A percentile compares a stretch with the other conserved stretches of the same genome.
phyloP scores from a whole-genome alignment of 2,113 vertebrate genomes.

The Lepus europaeus region DNA sequence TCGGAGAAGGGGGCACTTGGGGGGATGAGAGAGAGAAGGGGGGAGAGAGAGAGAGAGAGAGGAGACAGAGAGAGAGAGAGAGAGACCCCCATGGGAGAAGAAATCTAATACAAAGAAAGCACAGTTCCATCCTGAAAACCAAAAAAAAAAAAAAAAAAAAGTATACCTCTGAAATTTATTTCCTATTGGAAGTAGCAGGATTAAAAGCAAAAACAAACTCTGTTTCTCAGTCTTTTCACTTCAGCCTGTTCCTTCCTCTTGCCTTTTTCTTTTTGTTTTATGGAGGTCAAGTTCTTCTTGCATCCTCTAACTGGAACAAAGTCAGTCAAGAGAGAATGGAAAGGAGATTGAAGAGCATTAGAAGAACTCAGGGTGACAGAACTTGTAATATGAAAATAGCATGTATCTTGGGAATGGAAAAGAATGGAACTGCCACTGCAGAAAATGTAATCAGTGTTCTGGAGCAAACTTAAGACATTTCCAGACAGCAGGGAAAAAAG shows the following conservation, averaged over 20 bases:
- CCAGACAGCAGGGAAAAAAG: not conserved
- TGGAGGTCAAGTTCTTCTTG: not conserved
- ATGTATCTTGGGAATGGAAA: not conserved
- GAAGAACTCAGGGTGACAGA: not conserved
- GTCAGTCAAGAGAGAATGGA: not conserved
- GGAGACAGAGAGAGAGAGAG: no score
- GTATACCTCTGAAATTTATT: not conserved
- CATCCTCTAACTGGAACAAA: slow-evolving; percentile 7
- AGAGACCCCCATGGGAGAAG: not conserved
- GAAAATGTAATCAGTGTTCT: not conserved
- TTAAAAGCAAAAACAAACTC: not conserved
- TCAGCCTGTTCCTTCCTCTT: not conserved
- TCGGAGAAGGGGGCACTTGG: not conserved
- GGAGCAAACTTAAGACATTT: not conserved
- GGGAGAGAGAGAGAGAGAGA: no score
- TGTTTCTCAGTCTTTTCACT: not conserved
- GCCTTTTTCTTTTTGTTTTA: not conserved
- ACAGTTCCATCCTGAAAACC: not conserved
- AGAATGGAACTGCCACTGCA: not conserved
- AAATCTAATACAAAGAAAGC: not conserved
- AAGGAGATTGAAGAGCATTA: not conserved
- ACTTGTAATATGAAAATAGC: not conserved
- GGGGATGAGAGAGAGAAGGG: not conserved
- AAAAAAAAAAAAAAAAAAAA: not conserved
- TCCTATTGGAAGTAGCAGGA: not conserved